Percentiles rank a stretch among this genome's conserved stretches.
These are phyloP conservation scores for Monoplex corrugatus DNA, from an alignment of 2,888 invertebrate genomes.

Conservation along the genomic window DNA sequence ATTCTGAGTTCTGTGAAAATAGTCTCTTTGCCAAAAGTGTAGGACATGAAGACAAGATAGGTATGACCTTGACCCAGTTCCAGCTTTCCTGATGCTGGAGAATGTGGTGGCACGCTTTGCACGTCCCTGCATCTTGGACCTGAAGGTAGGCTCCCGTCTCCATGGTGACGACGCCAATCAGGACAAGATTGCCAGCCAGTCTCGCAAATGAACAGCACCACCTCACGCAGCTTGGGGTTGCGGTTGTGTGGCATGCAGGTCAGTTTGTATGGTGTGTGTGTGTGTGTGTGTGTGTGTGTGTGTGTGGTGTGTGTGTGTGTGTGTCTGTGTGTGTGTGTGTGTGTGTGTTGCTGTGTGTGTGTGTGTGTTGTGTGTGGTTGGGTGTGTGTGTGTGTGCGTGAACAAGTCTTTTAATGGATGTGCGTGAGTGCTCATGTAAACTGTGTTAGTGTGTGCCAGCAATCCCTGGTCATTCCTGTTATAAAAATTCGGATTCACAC, in stretches of 20 bases:
- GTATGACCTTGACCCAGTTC: slow-evolving; percentile 19
- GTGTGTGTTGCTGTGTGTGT: background rate
- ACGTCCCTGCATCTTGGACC: slow-evolving; percentile 84
- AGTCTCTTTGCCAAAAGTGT: no score
- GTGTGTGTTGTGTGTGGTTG: background rate
- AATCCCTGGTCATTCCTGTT: no score
- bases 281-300: background rate
- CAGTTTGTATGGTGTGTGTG: background rate
- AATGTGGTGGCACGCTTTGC: slow-evolving; percentile 84
- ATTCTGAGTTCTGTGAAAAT: no score
- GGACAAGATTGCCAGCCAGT: slow-evolving; percentile 83
- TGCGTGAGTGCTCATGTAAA: no score
- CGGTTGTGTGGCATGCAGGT: slow-evolving; percentile 83
- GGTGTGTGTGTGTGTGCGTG: background rate
- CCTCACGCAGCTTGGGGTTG: slow-evolving; percentile 83
- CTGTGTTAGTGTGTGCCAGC: background rate
- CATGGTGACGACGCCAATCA: slow-evolving; percentile 84
- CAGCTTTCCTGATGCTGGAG: slow-evolving; percentile 83
- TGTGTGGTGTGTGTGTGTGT: background rate
- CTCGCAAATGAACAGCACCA: slow-evolving; percentile 83
- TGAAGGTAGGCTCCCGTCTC: slow-evolving; percentile 85
- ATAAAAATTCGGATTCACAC: no score
- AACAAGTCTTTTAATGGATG: no score
- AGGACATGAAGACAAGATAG: no score
- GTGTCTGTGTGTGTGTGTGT: slow-evolving; percentile 17